Percentiles rank a stretch among this genome's conserved stretches.
Evolutionary conservation across 2,113 vertebrate species (phyloP).

Genomic region (Mus pahari): DNA sequence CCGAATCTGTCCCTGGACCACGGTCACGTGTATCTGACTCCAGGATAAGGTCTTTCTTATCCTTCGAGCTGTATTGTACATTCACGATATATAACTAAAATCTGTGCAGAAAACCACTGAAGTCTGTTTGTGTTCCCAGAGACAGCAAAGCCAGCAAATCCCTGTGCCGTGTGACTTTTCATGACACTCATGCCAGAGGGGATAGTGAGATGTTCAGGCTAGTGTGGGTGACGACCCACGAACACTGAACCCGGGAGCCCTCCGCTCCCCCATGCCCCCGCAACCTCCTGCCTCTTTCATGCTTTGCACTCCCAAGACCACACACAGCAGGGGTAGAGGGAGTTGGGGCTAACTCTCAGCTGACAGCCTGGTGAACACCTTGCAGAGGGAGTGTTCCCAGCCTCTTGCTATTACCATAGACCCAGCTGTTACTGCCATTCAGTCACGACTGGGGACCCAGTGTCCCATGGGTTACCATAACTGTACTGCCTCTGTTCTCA

Average conservation of each 20-base stretch:
- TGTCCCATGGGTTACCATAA: neutral
- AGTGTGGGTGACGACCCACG: neutral
- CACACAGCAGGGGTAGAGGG: neutral
- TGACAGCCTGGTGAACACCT: neutral
- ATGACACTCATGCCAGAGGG: neutral
- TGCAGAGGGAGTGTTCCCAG: too few species aligned
- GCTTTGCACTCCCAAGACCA: neutral
- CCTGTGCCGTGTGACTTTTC: neutral
- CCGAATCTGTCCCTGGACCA: neutral
- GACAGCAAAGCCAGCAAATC: neutral
- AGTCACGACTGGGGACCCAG: rapidly evolving
- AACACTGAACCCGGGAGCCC: neutral
- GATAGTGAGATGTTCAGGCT: neutral
- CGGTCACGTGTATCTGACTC: neutral
- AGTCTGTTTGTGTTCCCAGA: too few species aligned
- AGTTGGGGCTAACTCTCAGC: neutral
- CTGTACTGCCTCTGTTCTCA: rapidly evolving
- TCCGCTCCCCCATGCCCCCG: too few species aligned
- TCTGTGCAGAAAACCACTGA: neutral
- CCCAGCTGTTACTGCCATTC: neutral
- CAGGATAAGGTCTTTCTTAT: neutral
- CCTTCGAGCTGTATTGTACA: neutral
- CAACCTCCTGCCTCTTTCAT: too few species aligned
- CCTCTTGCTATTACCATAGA: neutral
- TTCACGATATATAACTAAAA: neutral